phyloP scores from a whole-genome alignment of 2,797 vertebrate species.

The Labeo calbasu region DNA sequence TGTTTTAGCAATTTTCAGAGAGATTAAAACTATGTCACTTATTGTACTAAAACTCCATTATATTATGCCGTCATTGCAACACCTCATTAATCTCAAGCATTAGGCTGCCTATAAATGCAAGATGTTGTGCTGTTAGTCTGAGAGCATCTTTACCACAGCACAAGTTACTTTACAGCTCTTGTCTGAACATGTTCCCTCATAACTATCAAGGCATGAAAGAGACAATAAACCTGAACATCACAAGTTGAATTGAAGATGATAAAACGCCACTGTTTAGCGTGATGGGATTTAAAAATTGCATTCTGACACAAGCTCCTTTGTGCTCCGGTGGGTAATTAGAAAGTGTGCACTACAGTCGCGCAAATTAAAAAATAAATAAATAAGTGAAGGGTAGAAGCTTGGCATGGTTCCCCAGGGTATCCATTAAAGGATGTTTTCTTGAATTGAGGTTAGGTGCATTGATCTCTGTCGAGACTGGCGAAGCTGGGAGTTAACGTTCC shows the following conservation, averaged over 20 bases:
- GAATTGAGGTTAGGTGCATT: slow-evolving; percentile 86
- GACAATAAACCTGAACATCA: slow-evolving; percentile 57
- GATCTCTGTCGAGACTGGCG: slow-evolving; percentile 82
- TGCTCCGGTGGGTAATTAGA: slow-evolving; percentile 84
- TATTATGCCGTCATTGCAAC: slow-evolving; percentile 46
- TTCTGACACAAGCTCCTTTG: slow-evolving; percentile 75
- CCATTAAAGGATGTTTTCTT: slow-evolving; percentile 86
- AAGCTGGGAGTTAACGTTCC: slow-evolving; percentile 80
- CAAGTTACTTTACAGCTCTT: slow-evolving; percentile 15
- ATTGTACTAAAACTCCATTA: slow-evolving; percentile 55
- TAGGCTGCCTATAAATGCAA: slow-evolving; percentile 40
- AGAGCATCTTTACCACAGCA: slow-evolving; percentile 20
- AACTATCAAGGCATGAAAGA: slow-evolving; percentile 52
- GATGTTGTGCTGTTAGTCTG: slow-evolving; percentile 34
- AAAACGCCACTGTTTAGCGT: slow-evolving; percentile 52
- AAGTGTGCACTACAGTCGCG: slow-evolving; percentile 74
- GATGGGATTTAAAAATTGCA: slow-evolving; percentile 67
- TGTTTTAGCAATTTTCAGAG: slow-evolving; percentile 49
- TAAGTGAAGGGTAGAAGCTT: slow-evolving; percentile 72
- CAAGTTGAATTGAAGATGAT: slow-evolving; percentile 51
- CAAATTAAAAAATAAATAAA: slow-evolving; percentile 79
- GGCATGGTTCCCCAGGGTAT: slow-evolving; percentile 74
- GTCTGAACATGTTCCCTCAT: slow-evolving; percentile 22
- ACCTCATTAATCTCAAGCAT: slow-evolving; percentile 55
- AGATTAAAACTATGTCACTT: slow-evolving; percentile 54